Evolutionary conservation across 2,113 vertebrate species (phyloP), one percentile per base, ranked within the genome.

Genomic region (Girardinichthys multiradiatus): DNA sequence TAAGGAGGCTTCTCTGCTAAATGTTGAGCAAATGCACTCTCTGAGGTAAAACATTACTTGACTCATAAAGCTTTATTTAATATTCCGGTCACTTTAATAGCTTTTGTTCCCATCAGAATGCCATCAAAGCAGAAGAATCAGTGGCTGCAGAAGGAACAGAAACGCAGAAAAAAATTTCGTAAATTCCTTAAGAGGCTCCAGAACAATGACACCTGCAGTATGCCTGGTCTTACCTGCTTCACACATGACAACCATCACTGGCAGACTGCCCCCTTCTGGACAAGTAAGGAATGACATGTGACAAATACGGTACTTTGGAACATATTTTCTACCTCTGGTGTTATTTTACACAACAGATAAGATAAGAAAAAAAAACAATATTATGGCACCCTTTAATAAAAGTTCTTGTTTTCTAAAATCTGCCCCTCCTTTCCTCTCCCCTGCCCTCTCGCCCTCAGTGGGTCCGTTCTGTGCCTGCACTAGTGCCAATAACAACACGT

Each of bases 191-290:
- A 97, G 83, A 94, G 97, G 11, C 95, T 98, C 28, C 96, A 96
- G 70, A 98, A 98, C 79, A 97, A 98, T 0, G 97, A 99, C 90
- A 98, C 98, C 0, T 99, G 98, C 93, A 99, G 98, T 87, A 98
- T 99, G 97, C 98, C 98, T 0, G 98, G 98, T 15, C 96, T 99
- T 65, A 99, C 98, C 3, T 99, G 98, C 92, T 99, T 99, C 90
- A 98, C 97, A n/a, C 98, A 99, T 0, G 96, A 99, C 94, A 99
- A 99, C 94, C 96, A 98, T 68, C 98, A 99, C 92, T 99, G 98
- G 98, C 97, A 99, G 88, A 98, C 97, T 0, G 96, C 97, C 45
- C 98, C 98, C 31, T 95, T 96, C 74, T 99, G 98, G 98, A 98
- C 97, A 84, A 0, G 98, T 99, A 92, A 95, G 95, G 68, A 71